Conservation (phyloP, 2,888 invertebrate genomes). For the Anthoptus insignis region DNA sequence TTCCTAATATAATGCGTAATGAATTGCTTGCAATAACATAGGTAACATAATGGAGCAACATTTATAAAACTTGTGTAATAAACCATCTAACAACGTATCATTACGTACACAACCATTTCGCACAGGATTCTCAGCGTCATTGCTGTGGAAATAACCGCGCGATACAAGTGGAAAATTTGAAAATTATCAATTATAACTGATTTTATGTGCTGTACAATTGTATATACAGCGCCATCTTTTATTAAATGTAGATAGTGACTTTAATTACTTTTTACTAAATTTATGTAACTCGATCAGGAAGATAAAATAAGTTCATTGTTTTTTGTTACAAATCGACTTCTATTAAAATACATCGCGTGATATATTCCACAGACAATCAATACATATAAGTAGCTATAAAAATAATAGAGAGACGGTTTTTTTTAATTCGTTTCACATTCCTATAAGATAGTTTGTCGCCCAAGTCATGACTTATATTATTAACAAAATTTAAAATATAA, state of each 20-base stretch:
- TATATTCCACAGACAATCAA: not conserved
- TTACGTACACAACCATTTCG: constrained; percentile 20
- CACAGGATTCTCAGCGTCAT: constrained; percentile 23
- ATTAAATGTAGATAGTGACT: too few species aligned
- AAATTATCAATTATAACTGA: too few species aligned
- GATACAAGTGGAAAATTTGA: not conserved
- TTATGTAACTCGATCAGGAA: too few species aligned
- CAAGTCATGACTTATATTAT: not conserved
- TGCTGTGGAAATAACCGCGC: not conserved
- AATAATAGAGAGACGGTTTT: constrained; percentile 13
- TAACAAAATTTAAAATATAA: constrained; percentile 40
- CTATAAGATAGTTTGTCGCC: constrained; percentile 21
- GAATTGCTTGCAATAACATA: too few species aligned
- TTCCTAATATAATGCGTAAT: too few species aligned
- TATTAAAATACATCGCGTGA: not conserved
- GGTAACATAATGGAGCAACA: too few species aligned
- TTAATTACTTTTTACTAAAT: too few species aligned
- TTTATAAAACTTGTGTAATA: not conserved
- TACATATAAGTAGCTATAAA: constrained; percentile 4
- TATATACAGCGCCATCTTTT: not conserved
- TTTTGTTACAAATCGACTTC: too few species aligned
- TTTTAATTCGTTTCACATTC: constrained; percentile 26
- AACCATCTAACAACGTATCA: constrained; percentile 1
- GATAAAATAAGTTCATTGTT: too few species aligned
- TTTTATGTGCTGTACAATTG: too few species aligned